Percentiles rank a stretch among this genome's conserved stretches.
Evolutionary conservation across 1,140 invertebrate species (phyloP).

Genomic region (Zeugodacus cucurbitae): DNA sequence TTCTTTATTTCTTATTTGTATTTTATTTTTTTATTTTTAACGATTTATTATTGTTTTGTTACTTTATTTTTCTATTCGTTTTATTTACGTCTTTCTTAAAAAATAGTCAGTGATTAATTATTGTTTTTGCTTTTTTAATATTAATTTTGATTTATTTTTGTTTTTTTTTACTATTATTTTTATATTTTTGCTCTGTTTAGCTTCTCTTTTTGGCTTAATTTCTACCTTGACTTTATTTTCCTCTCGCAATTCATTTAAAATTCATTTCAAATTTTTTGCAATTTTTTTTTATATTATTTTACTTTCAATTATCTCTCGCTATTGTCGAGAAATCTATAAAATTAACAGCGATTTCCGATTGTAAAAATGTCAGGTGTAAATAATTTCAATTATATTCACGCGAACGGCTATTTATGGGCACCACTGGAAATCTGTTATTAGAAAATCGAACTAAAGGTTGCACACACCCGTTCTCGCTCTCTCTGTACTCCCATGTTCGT

Average conservation of each 20-base stretch:
- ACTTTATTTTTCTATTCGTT: background rate
- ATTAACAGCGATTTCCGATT: background rate
- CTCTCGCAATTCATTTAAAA: no score
- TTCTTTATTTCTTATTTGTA: background rate
- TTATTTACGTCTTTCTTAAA: background rate
- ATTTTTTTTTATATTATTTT: background rate
- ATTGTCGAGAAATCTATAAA: background rate
- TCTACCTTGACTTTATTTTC: no score
- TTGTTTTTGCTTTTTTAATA: no score
- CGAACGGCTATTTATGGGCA: no score
- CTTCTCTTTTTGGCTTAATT: no score
- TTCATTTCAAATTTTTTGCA: no score
- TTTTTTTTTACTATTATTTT: background rate
- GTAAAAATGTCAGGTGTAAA: background rate
- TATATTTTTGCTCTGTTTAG: no score
- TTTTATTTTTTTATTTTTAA: background rate
- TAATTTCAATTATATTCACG: background rate
- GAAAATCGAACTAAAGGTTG: background rate
- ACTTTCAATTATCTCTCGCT: background rate
- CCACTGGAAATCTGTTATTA: background rate
- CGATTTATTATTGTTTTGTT: background rate
- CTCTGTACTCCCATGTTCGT: background rate
- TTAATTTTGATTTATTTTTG: background rate
- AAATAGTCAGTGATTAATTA: no score
- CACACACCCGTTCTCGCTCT: background rate